These are phyloP conservation scores for Calliphora vomitoria DNA, from an alignment of 2,888 invertebrate genomes.

Conservation along the genomic window DNA sequence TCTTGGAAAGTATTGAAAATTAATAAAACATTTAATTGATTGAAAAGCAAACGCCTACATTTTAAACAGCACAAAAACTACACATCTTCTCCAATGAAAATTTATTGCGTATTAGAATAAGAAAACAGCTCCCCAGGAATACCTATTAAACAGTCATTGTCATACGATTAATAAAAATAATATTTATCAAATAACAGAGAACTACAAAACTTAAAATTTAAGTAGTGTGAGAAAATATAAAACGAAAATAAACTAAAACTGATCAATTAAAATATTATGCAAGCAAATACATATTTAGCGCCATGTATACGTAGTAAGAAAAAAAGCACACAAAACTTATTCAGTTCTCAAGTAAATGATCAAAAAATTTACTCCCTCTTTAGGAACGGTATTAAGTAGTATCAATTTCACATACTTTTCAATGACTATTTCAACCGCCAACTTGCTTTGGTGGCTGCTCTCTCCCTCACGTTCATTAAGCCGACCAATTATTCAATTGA, in stretches of 20 bases:
- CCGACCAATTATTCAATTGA: constrained; percentile 77
- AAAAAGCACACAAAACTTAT: neutral
- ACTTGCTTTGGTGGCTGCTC: neutral
- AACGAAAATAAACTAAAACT: neutral
- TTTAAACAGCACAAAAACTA: constrained; percentile 8
- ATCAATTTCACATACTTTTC: constrained; percentile 5
- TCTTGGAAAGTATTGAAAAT: neutral
- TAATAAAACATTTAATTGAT: constrained; percentile 37
- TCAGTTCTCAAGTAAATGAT: constrained; percentile 2
- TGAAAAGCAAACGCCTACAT: constrained; percentile 32
- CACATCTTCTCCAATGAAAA: constrained; percentile 51
- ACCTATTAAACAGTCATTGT: constrained; percentile 13
- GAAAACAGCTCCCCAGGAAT: neutral
- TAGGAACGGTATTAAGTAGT: constrained; percentile 14
- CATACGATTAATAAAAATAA: constrained; percentile 37
- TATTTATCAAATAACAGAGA: constrained; percentile 6
- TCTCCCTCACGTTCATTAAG: constrained; percentile 50
- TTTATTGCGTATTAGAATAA: constrained; percentile 25
- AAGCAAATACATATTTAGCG: constrained; percentile 55
- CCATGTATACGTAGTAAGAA: constrained; percentile 12
- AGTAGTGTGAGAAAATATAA: constrained; percentile 66
- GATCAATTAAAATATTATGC: constrained; percentile 64
- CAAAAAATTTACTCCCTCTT: neutral
- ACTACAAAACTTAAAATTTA: constrained; percentile 46
- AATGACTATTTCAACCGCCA: constrained; percentile 11